These are phyloP conservation scores for Morelia viridis DNA, from an alignment of 2,797 vertebrate genomes.

Conservation along the genomic window DNA sequence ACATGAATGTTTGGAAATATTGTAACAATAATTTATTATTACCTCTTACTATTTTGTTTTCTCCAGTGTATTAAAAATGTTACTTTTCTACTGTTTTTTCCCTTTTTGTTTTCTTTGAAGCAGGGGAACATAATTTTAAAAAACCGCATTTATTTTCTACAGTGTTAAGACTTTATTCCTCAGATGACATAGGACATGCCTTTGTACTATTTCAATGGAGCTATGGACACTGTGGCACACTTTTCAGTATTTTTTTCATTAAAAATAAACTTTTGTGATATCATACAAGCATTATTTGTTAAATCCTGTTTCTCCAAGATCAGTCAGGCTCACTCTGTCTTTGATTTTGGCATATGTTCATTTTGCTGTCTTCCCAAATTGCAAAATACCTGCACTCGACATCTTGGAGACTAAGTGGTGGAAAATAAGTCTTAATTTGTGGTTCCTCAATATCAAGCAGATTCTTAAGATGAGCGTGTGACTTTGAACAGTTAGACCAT, in stretches of 20 bases:
- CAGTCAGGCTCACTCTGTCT: neutral
- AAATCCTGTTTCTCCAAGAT: conserved; percentile 38
- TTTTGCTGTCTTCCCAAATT: neutral
- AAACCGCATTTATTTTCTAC: conserved; percentile 76
- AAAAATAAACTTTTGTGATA: conserved; percentile 75
- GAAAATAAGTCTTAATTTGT: neutral
- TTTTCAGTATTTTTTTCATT: conserved; percentile 78
- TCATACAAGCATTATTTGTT: conserved; percentile 65
- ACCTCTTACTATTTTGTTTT: conserved; percentile 65
- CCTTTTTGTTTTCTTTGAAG: conserved; percentile 68
- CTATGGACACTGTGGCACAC: conserved; percentile 74
- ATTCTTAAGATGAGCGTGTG: neutral
- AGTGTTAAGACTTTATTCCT: conserved; percentile 71
- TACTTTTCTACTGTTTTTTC: conserved; percentile 54
- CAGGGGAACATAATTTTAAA: conserved; percentile 63
- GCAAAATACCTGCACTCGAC: neutral
- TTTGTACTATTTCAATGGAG: conserved; percentile 77
- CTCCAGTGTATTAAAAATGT: conserved; percentile 70
- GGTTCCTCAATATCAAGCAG: neutral
- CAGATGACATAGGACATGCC: conserved; percentile 71
- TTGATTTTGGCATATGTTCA: neutral
- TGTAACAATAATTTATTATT: conserved; percentile 77
- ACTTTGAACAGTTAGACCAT: neutral
- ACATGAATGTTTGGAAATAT: conserved; percentile 68
- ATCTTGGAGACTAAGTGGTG: neutral